Conservation (phyloP, 2,888 invertebrate genomes). For the Apamea sordens region DNA sequence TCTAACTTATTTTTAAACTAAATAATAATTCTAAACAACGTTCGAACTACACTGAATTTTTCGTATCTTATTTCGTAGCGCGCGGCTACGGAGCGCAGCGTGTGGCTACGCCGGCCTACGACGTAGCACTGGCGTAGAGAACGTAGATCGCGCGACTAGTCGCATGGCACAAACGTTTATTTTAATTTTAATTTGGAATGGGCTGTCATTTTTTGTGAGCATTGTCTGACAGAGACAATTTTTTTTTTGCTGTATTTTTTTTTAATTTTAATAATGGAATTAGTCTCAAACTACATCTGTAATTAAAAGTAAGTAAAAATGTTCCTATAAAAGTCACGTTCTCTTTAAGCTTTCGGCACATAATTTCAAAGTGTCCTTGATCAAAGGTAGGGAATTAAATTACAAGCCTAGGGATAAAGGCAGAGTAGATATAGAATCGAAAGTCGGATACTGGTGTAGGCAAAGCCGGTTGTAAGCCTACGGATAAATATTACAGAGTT, state of each 20-base stretch:
- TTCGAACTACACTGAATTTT: constrained; percentile 47
- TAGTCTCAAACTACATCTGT: not conserved
- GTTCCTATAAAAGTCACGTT: not conserved
- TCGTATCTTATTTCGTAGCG: constrained; percentile 76
- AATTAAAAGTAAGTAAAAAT: not conserved
- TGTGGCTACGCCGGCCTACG: constrained; percentile 84
- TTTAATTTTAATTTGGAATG: constrained; percentile 58
- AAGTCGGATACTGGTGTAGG: constrained; percentile 18
- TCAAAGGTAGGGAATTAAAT: constrained; percentile 53
- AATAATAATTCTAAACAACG: constrained; percentile 18
- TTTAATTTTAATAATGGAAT: too few relatives aligned
- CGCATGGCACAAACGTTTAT: constrained; percentile 33
- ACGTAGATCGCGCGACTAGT: constrained; percentile 45
- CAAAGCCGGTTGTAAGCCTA: constrained; percentile 31
- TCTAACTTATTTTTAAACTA: constrained; percentile 35
- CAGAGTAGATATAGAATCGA: constrained; percentile 18
- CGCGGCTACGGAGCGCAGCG: constrained; percentile 75
- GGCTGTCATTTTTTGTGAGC: constrained; percentile 32
- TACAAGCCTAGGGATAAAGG: constrained; percentile 10
- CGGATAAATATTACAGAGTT: constrained; percentile 18
- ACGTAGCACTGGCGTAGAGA: constrained; percentile 84
- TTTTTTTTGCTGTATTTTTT: not conserved
- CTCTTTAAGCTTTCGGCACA: not conserved
- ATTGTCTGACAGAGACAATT: not conserved
- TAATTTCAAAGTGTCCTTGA: constrained; percentile 20